Evolutionary conservation across 1,140 invertebrate species (phyloP).

Genomic region (Drosophila kanapiae): DNA sequence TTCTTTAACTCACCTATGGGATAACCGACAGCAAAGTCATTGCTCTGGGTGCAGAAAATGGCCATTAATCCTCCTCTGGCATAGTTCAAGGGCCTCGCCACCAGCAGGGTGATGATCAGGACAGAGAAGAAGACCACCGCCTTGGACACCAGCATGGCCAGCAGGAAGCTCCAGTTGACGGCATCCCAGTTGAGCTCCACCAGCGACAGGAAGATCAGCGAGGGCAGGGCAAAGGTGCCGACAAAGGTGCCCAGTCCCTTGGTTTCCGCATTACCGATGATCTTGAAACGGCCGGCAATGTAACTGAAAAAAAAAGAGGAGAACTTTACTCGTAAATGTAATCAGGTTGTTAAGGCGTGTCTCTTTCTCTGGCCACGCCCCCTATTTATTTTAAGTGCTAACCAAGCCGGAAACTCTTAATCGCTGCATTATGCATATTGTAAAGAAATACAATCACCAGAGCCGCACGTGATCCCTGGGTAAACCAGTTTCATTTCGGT

Average conservation of each 20-base stretch:
- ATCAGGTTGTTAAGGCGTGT: conserved; percentile 42
- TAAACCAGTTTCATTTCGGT: conserved; percentile 48
- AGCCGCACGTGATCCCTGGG: conserved; percentile 32
- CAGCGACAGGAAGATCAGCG: conserved; percentile 96
- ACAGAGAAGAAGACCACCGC: conserved; percentile 94
- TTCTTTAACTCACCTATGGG: conserved; percentile 92
- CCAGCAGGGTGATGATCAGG: conserved; percentile 91
- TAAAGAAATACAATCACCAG: conserved; percentile 33
- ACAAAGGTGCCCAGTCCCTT: conserved; percentile 97
- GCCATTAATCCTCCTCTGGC: conserved; percentile 95
- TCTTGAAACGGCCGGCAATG: conserved; percentile 93
- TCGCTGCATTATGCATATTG: conserved; percentile 19
- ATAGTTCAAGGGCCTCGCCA: conserved; percentile 92
- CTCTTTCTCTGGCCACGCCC: conserved; percentile 26
- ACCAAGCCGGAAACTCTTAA: conserved; percentile 47
- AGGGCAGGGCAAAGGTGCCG: conserved; percentile 96
- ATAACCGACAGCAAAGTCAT: conserved; percentile 99
- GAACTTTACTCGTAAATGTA: conserved; percentile 18
- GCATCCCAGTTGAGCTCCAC: conserved; percentile 93
- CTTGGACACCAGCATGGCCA: conserved; percentile 94
- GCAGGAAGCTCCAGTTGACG: conserved; percentile 96
- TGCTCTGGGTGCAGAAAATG: conserved; percentile 98
- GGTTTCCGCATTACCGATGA: conserved; percentile 94
- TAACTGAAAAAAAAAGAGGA: conserved; percentile 89
- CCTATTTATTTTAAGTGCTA: conserved; percentile 27